Conservation (phyloP, 2,888 invertebrate species). For the Zaprionus lineosus region DNA sequence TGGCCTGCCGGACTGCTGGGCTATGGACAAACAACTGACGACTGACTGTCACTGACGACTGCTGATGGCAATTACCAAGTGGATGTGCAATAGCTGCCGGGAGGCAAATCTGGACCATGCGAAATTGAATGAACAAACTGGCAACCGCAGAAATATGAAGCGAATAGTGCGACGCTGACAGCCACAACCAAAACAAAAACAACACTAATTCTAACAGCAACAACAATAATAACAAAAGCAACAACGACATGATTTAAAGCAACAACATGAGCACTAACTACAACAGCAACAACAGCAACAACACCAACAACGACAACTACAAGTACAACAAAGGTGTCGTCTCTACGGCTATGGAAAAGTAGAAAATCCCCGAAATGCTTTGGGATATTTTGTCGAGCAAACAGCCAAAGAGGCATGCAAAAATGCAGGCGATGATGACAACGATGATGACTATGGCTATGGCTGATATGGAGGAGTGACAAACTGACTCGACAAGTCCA, state of each 20-base stretch:
- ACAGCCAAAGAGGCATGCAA: slow-evolving; percentile 52
- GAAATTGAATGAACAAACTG: slow-evolving; percentile 38
- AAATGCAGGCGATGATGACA: slow-evolving; percentile 49
- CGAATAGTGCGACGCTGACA: slow-evolving; percentile 32
- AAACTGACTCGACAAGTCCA: slow-evolving; percentile 59
- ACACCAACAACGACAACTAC: slow-evolving; percentile 2
- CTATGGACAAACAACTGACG: slow-evolving; percentile 36
- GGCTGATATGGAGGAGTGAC: slow-evolving; percentile 48
- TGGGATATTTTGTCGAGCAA: slow-evolving; percentile 63
- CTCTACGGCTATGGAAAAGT: slow-evolving; percentile 26
- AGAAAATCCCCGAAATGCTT: slow-evolving; percentile 57
- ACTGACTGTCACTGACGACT: slow-evolving; percentile 40
- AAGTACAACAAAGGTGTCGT: slow-evolving; percentile 21
- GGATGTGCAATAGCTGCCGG: slow-evolving; percentile 53
- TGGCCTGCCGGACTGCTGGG: too few relatives aligned
- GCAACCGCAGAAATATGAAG: slow-evolving; percentile 72
- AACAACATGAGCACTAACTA: slow-evolving; percentile 1
- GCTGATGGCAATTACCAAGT: slow-evolving; percentile 61
- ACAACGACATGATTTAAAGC: slow-evolving; percentile 2
- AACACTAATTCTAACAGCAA: not conserved
- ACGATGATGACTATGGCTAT: slow-evolving; percentile 20
- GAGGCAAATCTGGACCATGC: not conserved
- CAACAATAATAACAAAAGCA: not conserved
- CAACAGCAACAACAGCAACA: slow-evolving; percentile 13
- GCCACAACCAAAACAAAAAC: too few relatives aligned